A percentile compares a stretch with the other conserved stretches of the same genome.
phyloP scores from a whole-genome alignment of 2,888 invertebrate species.

The Lucinisca nassula region DNA sequence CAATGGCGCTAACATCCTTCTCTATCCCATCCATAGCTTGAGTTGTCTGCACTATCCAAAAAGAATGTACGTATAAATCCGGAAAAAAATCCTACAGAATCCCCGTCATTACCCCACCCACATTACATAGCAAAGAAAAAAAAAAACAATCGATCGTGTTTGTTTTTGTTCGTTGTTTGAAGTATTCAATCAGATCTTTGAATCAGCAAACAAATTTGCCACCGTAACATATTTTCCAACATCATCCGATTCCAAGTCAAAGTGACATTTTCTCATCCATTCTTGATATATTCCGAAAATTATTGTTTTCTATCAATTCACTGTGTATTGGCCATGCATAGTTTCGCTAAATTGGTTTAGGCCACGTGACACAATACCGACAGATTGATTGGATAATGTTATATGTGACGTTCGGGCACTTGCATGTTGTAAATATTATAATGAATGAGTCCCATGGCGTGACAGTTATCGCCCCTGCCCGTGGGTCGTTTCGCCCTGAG shows the following conservation, averaged over 20 bases:
- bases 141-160: conserved; percentile 16
- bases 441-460: not conserved
- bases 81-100: not conserved
- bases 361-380: conserved; percentile 46
- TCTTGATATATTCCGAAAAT: not conserved
- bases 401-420: conserved; percentile 21
- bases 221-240: not conserved
- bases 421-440: not conserved
- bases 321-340: conserved; percentile 53
- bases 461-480: too few relatives aligned
- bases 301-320: not conserved
- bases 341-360: conserved; percentile 61
- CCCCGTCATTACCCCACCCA: conserved; percentile 14
- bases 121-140: not conserved
- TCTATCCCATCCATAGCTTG: conserved; percentile 82
- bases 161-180: not conserved
- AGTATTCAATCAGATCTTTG: not conserved
- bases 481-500: too few relatives aligned
- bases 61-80: conserved; percentile 10
- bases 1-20: conserved; percentile 91
- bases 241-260: not conserved
- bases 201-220: not conserved
- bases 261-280: not conserved
- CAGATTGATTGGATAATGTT: conserved; percentile 24
- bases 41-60: conserved; percentile 18